Percentiles rank a stretch among this genome's conserved stretches.
phyloP scores from a whole-genome alignment of 2,888 invertebrate genomes.

The Drosophila heteroneura region DNA sequence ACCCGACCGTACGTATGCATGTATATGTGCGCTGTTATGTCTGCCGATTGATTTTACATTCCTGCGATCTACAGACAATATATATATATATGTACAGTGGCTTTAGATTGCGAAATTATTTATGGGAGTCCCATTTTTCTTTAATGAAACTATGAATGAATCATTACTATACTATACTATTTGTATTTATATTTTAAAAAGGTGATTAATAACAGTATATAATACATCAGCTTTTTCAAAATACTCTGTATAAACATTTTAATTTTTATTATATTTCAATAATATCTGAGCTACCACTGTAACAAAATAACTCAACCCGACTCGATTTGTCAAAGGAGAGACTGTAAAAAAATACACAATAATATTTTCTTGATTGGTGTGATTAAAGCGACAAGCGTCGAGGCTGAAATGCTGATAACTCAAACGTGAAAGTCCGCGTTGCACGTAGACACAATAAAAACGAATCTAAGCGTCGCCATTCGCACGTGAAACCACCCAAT shows the following conservation, averaged over 20 bases:
- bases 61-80: background rate
- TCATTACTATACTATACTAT: background rate
- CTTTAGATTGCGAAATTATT: background rate
- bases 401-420: constrained; percentile 25
- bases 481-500: constrained; percentile 66
- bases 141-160: background rate
- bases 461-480: constrained; percentile 53
- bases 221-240: background rate
- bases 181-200: background rate
- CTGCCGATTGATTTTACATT: constrained; percentile 10
- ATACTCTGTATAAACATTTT: background rate
- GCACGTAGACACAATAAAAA: constrained; percentile 67
- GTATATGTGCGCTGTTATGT: constrained; percentile 16
- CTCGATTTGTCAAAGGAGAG: constrained; percentile 1
- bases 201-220: background rate
- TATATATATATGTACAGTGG: background rate
- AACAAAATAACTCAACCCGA: background rate
- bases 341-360: constrained; percentile 11
- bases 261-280: background rate
- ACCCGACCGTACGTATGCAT: background rate
- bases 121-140: background rate
- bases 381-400: constrained; percentile 55
- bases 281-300: background rate
- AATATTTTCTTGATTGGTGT: constrained; percentile 25
- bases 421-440: constrained; percentile 56